Evolutionary conservation across 53 echinoderm and acorn worm genomes (phyloP), one percentile per base, ranked within the genome.

Genomic region (Holothuria leucospilota): DNA sequence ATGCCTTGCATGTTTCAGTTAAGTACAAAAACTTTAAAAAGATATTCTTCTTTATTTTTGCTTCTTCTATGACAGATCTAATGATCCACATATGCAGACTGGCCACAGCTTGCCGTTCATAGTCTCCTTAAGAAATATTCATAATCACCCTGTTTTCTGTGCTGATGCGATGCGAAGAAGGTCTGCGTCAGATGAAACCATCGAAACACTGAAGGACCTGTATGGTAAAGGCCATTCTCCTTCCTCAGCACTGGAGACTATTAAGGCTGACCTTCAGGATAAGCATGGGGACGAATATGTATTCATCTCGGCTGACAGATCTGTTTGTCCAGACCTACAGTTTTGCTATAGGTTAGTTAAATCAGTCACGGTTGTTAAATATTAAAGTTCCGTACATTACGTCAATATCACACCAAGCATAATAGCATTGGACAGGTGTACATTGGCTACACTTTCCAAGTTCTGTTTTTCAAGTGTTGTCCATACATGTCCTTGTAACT

Each of bases 281-380:
- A 25, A 87, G 68, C 88, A 87, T 82, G 82, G 82, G 8, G 88
- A 87, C 23, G 26, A 82, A 12, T 87, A 87, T 40, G 81, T 42
- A 8, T 66, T 66, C 39, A 52, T 82, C 6, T 39, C 81, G 11
- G 68, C 25, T 23, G 88, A 87, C 53, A 81, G 88, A 41, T 20
- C 81, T 34, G 29, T 53, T 8, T 82, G 63, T 63, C 82, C 82
- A 23, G 88, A 87, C 14, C 5, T 41, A 18, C 81, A 81, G 62
- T 88, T 49, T 49, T 82, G 88, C 61, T 88, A 68, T 40, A 88
- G 88, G 88, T 88, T 39, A 84, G 68, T 29, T 60, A 60, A 60
- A 13, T 60, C 60, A 60, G 60, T 60, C 60, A 60, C 13, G 60
- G 20, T 60, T n/a, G n/a, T n/a, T n/a, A n/a, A n/a, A n/a, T n/a